Base-by-base conservation (phyloP, 2,888 invertebrate genomes). In the Ophion costatus region DNA sequence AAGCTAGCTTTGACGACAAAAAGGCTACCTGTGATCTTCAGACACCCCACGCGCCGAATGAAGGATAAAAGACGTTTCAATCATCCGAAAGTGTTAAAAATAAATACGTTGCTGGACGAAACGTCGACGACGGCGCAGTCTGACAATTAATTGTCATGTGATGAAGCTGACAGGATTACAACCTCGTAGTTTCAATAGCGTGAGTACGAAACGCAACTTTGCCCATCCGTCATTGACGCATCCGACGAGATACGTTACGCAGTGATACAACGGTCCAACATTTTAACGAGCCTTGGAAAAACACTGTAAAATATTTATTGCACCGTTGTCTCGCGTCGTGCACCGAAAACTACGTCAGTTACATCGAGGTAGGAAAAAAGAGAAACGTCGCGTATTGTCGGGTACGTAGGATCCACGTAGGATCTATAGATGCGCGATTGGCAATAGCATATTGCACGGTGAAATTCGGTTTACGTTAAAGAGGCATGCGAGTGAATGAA, bases 401-500 rank as follows among this genome's bases (percentile, higher is more conserved):
- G 77, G 17, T 57, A 45, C 6, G 56, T 42, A 78, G 70, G 78
- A 84, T 74, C 70, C 75, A 66, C 73, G 66, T 9, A 56, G 45
- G 29, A 42, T 82, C 22, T 57, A 66, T 76, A 24, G 80, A 74
- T 63, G 66, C 51, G 61, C 78, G 11, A 64, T 79, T 66, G 57
- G 10, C 33, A 33, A 70, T 24, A 24, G 9, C 64, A 82, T 64
- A 82, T 78, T 78, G 70, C 70, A 82, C 74, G 71, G 20, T 59
- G 70, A 42, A 81, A 64, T 78, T 29, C 4, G 29, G 10, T 57
- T 73, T 64, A 51, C 22, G 11, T 64, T 57, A 17, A 63, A 70
- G 64, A 74, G 59, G 59, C 56, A 45, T 79, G 56, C 75, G 56
- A 70, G 79, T 56, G 75, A 45, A 80, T 78, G 73, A 74, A 69